These are phyloP conservation scores for Polymixis lichenea DNA, from an alignment of 2,888 invertebrate species.

Conservation along the genomic window DNA sequence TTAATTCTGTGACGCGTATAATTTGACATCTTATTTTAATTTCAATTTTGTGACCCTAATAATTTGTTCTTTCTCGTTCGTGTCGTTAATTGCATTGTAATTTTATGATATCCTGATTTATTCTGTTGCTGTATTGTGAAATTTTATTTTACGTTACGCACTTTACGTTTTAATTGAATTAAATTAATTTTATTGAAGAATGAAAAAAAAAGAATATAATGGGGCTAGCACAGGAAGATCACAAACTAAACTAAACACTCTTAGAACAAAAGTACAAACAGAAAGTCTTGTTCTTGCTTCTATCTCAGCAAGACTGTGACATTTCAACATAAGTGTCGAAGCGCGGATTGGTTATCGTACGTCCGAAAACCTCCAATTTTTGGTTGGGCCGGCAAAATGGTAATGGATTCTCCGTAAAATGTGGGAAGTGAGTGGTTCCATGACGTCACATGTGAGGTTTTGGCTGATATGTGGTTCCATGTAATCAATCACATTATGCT, in stretches of 20 bases:
- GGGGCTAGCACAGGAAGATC: too few species aligned
- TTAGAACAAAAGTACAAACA: neutral
- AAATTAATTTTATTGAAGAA: neutral
- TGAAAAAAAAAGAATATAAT: too few species aligned
- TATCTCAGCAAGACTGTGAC: neutral
- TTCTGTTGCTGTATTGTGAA: neutral
- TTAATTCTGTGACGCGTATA: too few species aligned
- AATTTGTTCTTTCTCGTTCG: neutral
- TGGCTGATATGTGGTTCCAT: neutral
- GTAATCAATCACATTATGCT: neutral
- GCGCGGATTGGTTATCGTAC: conserved; percentile 7
- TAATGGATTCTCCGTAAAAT: conserved; percentile 14
- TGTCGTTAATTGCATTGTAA: neutral
- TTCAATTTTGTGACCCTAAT: neutral
- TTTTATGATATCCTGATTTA: neutral
- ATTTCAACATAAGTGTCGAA: neutral
- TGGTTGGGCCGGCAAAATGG: neutral
- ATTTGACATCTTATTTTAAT: too few species aligned
- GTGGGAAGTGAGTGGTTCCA: neutral
- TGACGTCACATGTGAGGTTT: neutral
- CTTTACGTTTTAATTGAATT: neutral
- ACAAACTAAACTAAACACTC: neutral
- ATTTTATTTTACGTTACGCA: neutral
- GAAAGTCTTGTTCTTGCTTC: neutral
- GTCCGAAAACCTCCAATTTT: conserved; percentile 8